A percentile compares a stretch with the other conserved stretches of the same genome.
phyloP scores from a whole-genome alignment of 2,888 invertebrate genomes.

The Stratiomys singularior region DNA sequence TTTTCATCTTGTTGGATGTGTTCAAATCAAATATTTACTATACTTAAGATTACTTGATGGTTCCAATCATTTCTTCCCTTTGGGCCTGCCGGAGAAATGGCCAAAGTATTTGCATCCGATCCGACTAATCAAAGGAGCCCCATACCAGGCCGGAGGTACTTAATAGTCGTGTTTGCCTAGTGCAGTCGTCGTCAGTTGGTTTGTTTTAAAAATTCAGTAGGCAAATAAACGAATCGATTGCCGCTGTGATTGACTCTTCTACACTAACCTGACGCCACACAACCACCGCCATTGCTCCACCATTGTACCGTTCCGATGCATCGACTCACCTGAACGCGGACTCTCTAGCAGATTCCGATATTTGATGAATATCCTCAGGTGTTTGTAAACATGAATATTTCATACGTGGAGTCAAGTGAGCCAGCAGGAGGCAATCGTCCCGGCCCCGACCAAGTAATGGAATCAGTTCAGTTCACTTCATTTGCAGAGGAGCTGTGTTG shows the following conservation, averaged over 20 bases:
- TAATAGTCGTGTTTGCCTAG: conserved; percentile 26
- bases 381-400: conserved; percentile 45
- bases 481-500: too few relatives aligned
- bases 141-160: conserved; percentile 11
- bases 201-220: conserved; percentile 25
- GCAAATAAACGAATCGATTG: conserved; percentile 32
- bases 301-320: not conserved
- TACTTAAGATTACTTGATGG: not conserved
- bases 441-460: not conserved
- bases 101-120: conserved; percentile 28
- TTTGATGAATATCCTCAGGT: conserved; percentile 44
- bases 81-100: not conserved
- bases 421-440: conserved; percentile 16
- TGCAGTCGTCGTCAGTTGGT: conserved; percentile 20
- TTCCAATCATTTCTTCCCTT: not conserved
- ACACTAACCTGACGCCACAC: not conserved
- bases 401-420: conserved; percentile 22
- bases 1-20: conserved; percentile 16
- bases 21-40: conserved; percentile 15
- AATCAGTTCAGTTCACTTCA: not conserved
- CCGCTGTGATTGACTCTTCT: not conserved
- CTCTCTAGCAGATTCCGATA: not conserved
- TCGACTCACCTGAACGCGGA: conserved; percentile 7
- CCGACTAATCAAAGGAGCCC: conserved; percentile 30
- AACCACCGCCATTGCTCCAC: not conserved